phyloP scores from a whole-genome alignment of 2,888 invertebrate genomes.

The Chrysotoxum bicinctum region DNA sequence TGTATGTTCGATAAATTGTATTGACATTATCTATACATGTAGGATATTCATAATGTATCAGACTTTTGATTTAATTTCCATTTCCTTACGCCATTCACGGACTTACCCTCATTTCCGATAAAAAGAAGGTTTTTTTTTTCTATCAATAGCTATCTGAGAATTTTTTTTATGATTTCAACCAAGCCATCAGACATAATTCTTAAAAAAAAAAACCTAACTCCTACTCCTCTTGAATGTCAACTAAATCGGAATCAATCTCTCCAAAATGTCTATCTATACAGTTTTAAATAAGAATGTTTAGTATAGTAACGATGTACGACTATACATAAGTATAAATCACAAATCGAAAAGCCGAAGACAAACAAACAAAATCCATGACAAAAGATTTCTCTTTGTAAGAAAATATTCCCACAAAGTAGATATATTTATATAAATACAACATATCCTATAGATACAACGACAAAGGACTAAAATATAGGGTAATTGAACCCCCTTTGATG shows the following conservation, averaged over 20 bases:
- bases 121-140: neutral
- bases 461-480: slow-evolving; percentile 63
- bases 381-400: neutral
- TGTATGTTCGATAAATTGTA: too few species aligned
- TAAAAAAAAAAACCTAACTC: neutral
- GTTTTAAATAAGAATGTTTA: neutral
- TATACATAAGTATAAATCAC: slow-evolving; percentile 3
- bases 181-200: neutral
- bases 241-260: neutral
- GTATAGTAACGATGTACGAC: neutral
- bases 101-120: neutral
- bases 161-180: neutral
- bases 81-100: neutral
- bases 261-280: neutral
- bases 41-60: too few species aligned
- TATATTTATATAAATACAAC: too few species aligned
- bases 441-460: slow-evolving; percentile 14
- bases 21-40: too few species aligned
- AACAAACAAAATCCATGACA: slow-evolving; percentile 23
- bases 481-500: slow-evolving; percentile 61
- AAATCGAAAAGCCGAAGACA: slow-evolving; percentile 23
- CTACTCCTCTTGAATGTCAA: neutral
- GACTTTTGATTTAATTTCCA: neutral
- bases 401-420: neutral
- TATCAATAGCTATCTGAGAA: neutral